These are phyloP conservation scores for Platorchestia sp. DNA, from an alignment of 1,140 invertebrate species.

Conservation along the genomic window DNA sequence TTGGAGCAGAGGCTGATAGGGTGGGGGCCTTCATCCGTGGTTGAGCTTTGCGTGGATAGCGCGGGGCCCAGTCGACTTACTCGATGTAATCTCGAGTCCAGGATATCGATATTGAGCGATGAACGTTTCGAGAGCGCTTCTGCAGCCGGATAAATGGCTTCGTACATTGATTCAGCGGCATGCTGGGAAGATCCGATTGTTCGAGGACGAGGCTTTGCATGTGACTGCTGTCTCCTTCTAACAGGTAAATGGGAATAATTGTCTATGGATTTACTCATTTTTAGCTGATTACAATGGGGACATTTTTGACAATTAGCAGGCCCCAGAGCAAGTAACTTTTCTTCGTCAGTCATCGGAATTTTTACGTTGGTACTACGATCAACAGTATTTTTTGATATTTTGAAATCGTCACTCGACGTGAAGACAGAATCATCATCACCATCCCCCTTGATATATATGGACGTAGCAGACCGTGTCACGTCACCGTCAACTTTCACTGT, in stretches of 20 bases:
- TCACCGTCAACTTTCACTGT: conserved; percentile 63
- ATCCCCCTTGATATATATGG: conserved; percentile 15
- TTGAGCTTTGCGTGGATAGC: not conserved
- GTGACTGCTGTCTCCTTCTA: conserved; percentile 49
- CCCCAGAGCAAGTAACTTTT: conserved; percentile 60
- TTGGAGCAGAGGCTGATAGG: not conserved
- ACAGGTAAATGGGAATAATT: conserved; percentile 40
- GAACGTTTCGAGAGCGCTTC: conserved; percentile 56
- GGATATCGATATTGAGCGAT: conserved; percentile 64
- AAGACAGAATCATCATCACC: conserved; percentile 18
- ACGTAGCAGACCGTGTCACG: conserved; percentile 24
- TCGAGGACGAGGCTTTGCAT: conserved; percentile 50
- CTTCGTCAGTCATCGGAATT: conserved; percentile 64
- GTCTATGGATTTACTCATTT: not conserved
- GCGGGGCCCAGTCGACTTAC: conserved; percentile 5
- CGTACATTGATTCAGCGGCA: conserved; percentile 61
- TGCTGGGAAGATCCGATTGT: conserved; percentile 23
- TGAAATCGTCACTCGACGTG: conserved; percentile 11
- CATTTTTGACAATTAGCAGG: conserved; percentile 62
- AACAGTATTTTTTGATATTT: not conserved
- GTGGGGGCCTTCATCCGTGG: conserved; percentile 4
- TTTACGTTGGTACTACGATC: conserved; percentile 58
- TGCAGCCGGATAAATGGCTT: conserved; percentile 65
- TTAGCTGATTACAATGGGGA: conserved; percentile 43
- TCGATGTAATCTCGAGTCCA: conserved; percentile 58